Evolutionary conservation across 2,797 vertebrate species (phyloP).

Genomic region (Anolis apletophallus): DNA sequence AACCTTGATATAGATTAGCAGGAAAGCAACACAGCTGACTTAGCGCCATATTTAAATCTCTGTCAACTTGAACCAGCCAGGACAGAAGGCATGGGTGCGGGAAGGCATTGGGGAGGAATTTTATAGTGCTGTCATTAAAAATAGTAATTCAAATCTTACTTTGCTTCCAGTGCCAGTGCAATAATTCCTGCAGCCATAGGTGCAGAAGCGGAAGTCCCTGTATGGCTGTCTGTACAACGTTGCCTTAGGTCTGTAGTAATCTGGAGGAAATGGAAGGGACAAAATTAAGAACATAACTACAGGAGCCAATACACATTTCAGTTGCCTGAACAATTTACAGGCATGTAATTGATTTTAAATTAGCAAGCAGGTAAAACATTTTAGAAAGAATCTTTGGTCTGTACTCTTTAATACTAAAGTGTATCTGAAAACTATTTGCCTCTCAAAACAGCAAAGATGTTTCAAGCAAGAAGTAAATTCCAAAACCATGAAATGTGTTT

Average conservation of each 20-base stretch:
- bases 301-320: slow-evolving; percentile 51
- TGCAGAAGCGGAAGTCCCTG: slow-evolving; percentile 96
- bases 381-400: background rate
- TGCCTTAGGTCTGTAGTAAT: slow-evolving; percentile 98
- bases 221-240: slow-evolving; percentile 98
- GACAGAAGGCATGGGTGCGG: background rate
- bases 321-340: background rate
- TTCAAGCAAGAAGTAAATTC: background rate
- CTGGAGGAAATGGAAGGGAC: slow-evolving; percentile 75
- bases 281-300: slow-evolving; percentile 54
- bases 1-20: background rate
- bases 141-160: slow-evolving; percentile 85
- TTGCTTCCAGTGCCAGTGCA: slow-evolving; percentile 96
- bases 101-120: too few species aligned
- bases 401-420: slow-evolving; percentile 12
- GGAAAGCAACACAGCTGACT: background rate
- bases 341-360: slow-evolving; percentile 34
- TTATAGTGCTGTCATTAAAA: slow-evolving; percentile 4
- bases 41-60: background rate
- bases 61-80: background rate
- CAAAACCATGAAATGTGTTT: slow-evolving; percentile 8
- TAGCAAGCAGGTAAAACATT: slow-evolving; percentile 15
- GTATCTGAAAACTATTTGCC: background rate
- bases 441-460: slow-evolving; percentile 25
- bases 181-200: slow-evolving; percentile 99